Percentiles rank a stretch among this genome's conserved stretches.
These are phyloP conservation scores for Tenebrosternarchus preto DNA, from an alignment of 2,113 vertebrate species.

Conservation along the genomic window DNA sequence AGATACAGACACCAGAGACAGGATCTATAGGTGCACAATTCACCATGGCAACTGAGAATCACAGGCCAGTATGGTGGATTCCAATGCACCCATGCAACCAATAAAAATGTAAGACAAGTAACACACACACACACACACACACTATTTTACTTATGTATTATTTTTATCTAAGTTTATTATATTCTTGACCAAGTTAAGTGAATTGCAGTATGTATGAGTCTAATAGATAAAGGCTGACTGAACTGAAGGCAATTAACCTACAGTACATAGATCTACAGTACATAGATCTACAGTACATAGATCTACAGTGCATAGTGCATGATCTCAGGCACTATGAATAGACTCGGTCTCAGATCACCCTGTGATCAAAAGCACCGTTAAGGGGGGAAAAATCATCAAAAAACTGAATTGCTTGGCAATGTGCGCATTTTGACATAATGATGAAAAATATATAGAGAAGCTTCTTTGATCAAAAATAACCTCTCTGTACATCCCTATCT, in stretches of 20 bases:
- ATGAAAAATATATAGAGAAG: slow-evolving; percentile 22
- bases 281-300: slow-evolving; percentile 58
- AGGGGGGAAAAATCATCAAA: slow-evolving; percentile 33
- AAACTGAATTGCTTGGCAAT: neutral
- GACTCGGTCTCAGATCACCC: slow-evolving; percentile 18
- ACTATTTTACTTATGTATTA: too few species aligned
- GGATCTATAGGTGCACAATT: slow-evolving; percentile 20
- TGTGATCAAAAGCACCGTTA: slow-evolving; percentile 36
- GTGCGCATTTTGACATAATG: slow-evolving; percentile 24
- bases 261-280: slow-evolving; percentile 56
- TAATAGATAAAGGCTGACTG: slow-evolving; percentile 20
- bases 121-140: neutral
- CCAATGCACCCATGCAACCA: neutral
- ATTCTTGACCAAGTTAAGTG: neutral
- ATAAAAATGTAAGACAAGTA: too few species aligned
- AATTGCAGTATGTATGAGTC: neutral
- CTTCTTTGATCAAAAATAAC: slow-evolving; percentile 51
- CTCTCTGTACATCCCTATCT: slow-evolving; percentile 20
- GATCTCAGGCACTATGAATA: slow-evolving; percentile 54
- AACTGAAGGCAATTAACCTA: slow-evolving; percentile 67
- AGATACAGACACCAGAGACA: slow-evolving; percentile 12
- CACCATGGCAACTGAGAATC: neutral
- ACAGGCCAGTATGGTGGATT: neutral
- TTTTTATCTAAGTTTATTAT: too few species aligned
- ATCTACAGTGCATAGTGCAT: too few species aligned